Percentiles rank a stretch among this genome's conserved stretches.
phyloP scores from a whole-genome alignment of 2,888 invertebrate genomes.

The Lasioglossum vierecki region DNA sequence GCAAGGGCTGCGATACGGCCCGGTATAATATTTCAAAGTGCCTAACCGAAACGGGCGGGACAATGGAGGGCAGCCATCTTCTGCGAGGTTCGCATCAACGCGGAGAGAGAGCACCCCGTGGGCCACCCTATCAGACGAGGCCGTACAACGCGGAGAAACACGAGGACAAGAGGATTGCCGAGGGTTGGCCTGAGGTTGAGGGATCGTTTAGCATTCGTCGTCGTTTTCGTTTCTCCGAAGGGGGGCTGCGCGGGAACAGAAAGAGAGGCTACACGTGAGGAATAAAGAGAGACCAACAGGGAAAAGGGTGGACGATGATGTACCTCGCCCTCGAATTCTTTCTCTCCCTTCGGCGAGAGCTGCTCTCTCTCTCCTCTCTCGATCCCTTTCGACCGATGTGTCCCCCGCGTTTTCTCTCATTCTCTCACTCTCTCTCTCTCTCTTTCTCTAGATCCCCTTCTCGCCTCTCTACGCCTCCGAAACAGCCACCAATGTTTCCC shows the following conservation, averaged over 20 bases:
- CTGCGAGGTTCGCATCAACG: slow-evolving; percentile 70
- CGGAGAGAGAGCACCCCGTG: slow-evolving; percentile 47
- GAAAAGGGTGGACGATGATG: slow-evolving; percentile 62
- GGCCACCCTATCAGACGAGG: slow-evolving; percentile 69
- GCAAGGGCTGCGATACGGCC: slow-evolving; percentile 72
- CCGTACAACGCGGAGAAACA: slow-evolving; percentile 70
- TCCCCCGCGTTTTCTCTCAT: slow-evolving; percentile 17
- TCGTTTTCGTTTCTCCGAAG: slow-evolving; percentile 69
- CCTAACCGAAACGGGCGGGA: slow-evolving; percentile 74
- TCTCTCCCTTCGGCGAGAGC: slow-evolving; percentile 15
- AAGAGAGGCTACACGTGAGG: slow-evolving; percentile 16
- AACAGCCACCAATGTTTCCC: slow-evolving; percentile 32
- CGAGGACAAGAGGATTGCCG: slow-evolving; percentile 73
- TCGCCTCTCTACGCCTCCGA: background rate
- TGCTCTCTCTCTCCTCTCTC: slow-evolving; percentile 29
- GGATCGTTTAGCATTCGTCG: slow-evolving; percentile 81
- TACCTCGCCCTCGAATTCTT: slow-evolving; percentile 56
- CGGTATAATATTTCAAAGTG: slow-evolving; percentile 82
- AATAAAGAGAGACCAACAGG: slow-evolving; percentile 26
- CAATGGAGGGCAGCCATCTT: slow-evolving; percentile 77
- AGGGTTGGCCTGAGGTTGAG: slow-evolving; percentile 76
- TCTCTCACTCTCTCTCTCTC: slow-evolving; percentile 22
- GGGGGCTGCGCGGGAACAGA: slow-evolving; percentile 36
- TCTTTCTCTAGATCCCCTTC: background rate
- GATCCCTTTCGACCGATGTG: slow-evolving; percentile 36